Percentiles rank a stretch among this genome's conserved stretches.
phyloP scores from a whole-genome alignment of 2,797 vertebrate genomes.

The Pantherophis vulpinus region DNA sequence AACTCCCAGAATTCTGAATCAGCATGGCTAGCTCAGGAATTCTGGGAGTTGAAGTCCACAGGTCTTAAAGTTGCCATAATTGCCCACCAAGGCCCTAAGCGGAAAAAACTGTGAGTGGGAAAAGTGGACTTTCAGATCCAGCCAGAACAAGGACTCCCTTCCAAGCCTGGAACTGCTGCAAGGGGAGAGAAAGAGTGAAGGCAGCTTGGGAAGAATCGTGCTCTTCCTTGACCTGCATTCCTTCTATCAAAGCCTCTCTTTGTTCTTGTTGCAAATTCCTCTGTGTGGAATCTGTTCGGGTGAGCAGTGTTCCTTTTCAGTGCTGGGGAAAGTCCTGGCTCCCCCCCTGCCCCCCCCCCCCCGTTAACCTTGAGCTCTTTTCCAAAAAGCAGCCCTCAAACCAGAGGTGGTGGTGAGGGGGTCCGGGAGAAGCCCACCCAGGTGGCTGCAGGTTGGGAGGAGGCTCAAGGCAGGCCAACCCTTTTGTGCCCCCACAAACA shows the following conservation, averaged over 20 bases:
- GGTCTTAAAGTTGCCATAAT: neutral
- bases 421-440: neutral
- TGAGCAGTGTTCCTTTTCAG: neutral
- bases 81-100: neutral
- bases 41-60: neutral
- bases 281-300: neutral
- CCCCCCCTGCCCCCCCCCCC: neutral
- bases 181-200: neutral
- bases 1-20: neutral
- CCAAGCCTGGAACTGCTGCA: neutral
- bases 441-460: neutral
- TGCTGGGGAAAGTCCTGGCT: neutral
- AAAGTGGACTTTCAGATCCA: neutral
- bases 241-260: neutral
- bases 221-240: neutral
- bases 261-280: slow-evolving; percentile 4
- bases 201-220: neutral
- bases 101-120: neutral
- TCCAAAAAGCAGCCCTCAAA: too few relatives aligned
- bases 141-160: neutral
- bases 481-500: neutral
- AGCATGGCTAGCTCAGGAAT: neutral
- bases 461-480: neutral
- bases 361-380: neutral
- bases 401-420: too few relatives aligned